Base-by-base conservation (phyloP, 2,113 vertebrate genomes). In the Ceyx melanurus region DNA sequence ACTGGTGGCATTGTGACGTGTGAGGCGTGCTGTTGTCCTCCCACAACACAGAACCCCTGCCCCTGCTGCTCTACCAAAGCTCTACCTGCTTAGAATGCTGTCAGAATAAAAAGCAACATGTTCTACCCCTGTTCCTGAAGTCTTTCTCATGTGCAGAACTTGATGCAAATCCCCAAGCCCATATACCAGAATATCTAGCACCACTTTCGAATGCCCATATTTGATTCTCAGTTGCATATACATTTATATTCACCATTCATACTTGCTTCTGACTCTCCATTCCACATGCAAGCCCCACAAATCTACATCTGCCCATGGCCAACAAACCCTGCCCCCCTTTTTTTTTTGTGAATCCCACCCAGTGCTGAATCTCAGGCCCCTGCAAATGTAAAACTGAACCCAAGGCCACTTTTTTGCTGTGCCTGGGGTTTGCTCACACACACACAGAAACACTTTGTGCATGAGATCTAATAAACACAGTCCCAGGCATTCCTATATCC, bases 11-110 rank as follows among this genome's bases (percentile, higher is more conserved):
- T 16, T 22, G 48, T 71, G 54, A 20, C 5, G 2, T 4, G 3
- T 62, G 35, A 51, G 4, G 46, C 5, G 2, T 2, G 0, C 31
- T 42, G 57, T 71, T 86, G 66, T 67, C 43, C 31, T 85, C 53
- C 70, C 61, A 19, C 20, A 25, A 16, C 12, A 4, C 28, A 31
- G 68, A 87, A 82, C 13, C n/a, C 25, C 23, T 28, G 40, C 1
- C 23, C 40, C 40, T 43, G 14, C 23, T 0, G 0, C 31, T 23
- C 31, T 50, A 26, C 42, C n/a, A 23, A 3, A 0, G 0, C 28
- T 73, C 23, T 68, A 28, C 45, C 61, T 76, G 54, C 61, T 87
- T 73, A 31, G 61, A 93, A 72, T 4, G 1, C 37, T 73, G 75
- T 15, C 56, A 71, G 50, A 40, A 70, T 58, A 33, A 71, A 67